Percentiles rank a stretch among this genome's conserved stretches.
Evolutionary conservation across 2,113 vertebrate species (phyloP).

Genomic region (Hipposideros armiger): DNA sequence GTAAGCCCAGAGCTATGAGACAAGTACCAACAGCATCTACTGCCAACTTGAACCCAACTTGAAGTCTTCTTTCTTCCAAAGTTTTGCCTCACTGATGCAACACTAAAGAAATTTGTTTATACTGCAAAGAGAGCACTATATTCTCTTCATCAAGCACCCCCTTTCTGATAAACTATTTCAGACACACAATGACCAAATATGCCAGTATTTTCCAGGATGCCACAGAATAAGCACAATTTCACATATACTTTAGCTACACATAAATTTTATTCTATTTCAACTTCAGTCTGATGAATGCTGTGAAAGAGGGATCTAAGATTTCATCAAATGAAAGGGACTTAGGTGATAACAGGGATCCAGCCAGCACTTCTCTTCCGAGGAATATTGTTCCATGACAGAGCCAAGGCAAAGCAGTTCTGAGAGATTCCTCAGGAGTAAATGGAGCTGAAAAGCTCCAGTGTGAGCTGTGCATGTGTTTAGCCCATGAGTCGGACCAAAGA

Average conservation of each 20-base stretch:
- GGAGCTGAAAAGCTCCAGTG: neutral
- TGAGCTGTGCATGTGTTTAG: neutral
- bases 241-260: neutral
- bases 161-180: neutral
- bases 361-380: neutral
- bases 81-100: neutral
- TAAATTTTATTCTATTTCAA: neutral
- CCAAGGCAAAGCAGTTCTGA: neutral
- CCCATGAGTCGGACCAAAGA: neutral
- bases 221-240: neutral
- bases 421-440: neutral
- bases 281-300: neutral
- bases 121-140: neutral
- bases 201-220: neutral
- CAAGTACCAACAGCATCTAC: neutral
- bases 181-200: neutral
- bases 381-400: neutral
- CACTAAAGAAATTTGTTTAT: neutral
- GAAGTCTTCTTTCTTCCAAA: neutral
- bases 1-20: rapidly evolving
- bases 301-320: slow-evolving; percentile 25
- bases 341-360: slow-evolving; percentile 21
- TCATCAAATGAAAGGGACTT: slow-evolving; percentile 51
- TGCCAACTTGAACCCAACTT: neutral
- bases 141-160: neutral